Evolutionary conservation across 2,797 vertebrate genomes (phyloP).

Genomic region (Petrocephalus schoutedeni): DNA sequence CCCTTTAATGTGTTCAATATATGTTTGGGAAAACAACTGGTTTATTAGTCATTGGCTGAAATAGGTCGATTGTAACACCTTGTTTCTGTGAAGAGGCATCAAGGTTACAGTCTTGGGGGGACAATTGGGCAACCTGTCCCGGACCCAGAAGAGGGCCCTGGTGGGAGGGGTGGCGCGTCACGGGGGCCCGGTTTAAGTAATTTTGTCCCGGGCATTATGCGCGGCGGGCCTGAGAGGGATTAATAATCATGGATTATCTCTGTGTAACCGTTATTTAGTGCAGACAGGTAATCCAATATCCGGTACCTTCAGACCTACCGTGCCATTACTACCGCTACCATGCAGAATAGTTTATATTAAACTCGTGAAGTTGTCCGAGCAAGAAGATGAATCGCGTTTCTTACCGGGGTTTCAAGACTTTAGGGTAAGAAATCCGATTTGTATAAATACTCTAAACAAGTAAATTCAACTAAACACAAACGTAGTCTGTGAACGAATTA

Average conservation of each 20-base stretch:
- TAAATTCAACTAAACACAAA: not conserved
- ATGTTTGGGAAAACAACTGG: not conserved
- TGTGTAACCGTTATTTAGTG: conserved; percentile 77
- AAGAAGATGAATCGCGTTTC: conserved; percentile 65
- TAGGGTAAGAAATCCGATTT: conserved; percentile 52
- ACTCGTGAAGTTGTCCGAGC: conserved; percentile 45
- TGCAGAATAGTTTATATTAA: conserved; percentile 41
- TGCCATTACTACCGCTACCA: conserved; percentile 45
- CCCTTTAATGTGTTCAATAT: not conserved
- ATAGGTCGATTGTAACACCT: conserved; percentile 58
- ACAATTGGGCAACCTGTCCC: conserved; percentile 44
- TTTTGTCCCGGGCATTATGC: not conserved
- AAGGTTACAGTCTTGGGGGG: conserved; percentile 43
- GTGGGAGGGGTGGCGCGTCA: not conserved
- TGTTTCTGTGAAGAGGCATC: conserved; percentile 71
- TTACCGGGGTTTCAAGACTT: conserved; percentile 54
- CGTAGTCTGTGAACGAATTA: not conserved
- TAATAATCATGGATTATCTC: conserved; percentile 83
- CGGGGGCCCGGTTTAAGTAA: not conserved
- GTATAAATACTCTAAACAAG: not conserved
- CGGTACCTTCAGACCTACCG: conserved; percentile 61
- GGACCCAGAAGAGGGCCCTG: not conserved
- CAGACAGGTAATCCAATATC: conserved; percentile 84
- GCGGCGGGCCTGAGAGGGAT: conserved; percentile 53
- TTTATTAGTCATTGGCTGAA: conserved; percentile 44